Evolutionary conservation across 2,113 vertebrate genomes (phyloP), one percentile per base, ranked within the genome.

Genomic region (Oophaga pumilio): DNA sequence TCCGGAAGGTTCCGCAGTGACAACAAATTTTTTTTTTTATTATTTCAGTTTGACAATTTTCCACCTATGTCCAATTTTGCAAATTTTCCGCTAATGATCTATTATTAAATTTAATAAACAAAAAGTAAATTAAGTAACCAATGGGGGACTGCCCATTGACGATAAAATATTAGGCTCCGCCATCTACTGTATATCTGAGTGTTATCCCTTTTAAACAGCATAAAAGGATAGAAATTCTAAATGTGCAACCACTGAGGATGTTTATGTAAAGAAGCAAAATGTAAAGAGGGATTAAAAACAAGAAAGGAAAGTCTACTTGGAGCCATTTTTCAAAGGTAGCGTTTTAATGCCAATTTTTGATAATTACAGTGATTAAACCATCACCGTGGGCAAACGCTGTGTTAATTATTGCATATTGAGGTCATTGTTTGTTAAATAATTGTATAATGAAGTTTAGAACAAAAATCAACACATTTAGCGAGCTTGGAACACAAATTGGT

Each of bases 291-390:
- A n/a, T 24, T 26, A 33, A 78, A 90, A 90, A 78, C 82, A 88
- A 68, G 89, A 85, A 89, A 90, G 92, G 90, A 89, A 74, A 49
- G 20, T 81, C 62, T 90, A 90, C 90, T 91, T 89, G 85, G 90
- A 89, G 85, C 79, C 43, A 88, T 87, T 84, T 91, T 92, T 91
- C 90, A 88, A 88, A 92, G 88, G 90, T 91, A 93, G 87, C 90
- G 88, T 28, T 52, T 85, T 87, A 88, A 88, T 90, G 91, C 86
- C 81, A 92, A 92, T 90, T 92, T 93, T 89, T 92, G 92, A 90
- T 93, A 92, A 92, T 93, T 92, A 90, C 87, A 89, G 89, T 91
- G 90, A 93, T 91, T 92, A 91, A 91, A 93, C 89, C 90, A 89
- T 89, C 89, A 90, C 87, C 57, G 89, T 89, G 91, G 91, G 88